Percentiles rank a stretch among this genome's conserved stretches.
phyloP scores from a whole-genome alignment of 2,797 vertebrate species.

The Mormyrops boulengeri region DNA sequence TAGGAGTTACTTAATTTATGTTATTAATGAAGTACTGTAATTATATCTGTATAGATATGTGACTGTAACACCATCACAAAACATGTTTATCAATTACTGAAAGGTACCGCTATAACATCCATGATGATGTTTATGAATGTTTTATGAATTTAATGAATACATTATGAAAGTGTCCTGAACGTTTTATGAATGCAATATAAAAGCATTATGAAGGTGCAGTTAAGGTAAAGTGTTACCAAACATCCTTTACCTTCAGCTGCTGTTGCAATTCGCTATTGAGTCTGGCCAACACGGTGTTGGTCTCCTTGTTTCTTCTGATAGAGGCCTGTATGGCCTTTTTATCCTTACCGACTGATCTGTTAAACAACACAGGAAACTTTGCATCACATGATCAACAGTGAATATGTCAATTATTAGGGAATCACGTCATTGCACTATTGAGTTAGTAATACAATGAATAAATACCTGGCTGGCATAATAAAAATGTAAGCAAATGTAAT shows the following conservation, averaged over 20 bases:
- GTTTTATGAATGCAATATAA: not conserved
- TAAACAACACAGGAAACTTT: not conserved
- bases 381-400: not conserved
- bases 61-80: no score
- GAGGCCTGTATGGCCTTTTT: slow-evolving; percentile 98
- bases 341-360: slow-evolving; percentile 92
- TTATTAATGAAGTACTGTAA: no score
- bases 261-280: slow-evolving; percentile 97
- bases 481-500: not conserved
- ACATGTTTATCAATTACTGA: no score
- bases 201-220: not conserved
- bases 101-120: no score
- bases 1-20: no score
- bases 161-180: not conserved
- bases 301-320: slow-evolving; percentile 98
- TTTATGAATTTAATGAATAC: not conserved
- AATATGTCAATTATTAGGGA: not conserved
- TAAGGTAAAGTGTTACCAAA: not conserved
- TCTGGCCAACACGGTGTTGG: slow-evolving; percentile 95
- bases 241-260: slow-evolving; percentile 76
- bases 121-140: not conserved
- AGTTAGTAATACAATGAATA: not conserved
- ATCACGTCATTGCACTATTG: not conserved
- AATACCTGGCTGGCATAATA: not conserved
- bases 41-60: no score